Evolutionary conservation across 1,140 invertebrate species (phyloP).

Genomic region (Pomacea maculata): DNA sequence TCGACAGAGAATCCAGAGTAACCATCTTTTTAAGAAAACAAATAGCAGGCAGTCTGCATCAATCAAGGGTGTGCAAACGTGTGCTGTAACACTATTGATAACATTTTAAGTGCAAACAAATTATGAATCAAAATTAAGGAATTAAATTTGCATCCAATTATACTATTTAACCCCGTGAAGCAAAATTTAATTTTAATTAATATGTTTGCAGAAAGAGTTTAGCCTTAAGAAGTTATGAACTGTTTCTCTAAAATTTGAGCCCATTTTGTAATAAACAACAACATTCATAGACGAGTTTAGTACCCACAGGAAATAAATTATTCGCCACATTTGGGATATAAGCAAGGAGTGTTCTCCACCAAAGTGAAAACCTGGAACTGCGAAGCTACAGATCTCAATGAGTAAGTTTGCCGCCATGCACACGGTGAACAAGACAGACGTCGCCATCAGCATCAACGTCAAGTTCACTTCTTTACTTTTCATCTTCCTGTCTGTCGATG

Average conservation of each 20-base stretch:
- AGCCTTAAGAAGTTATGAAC: too few relatives aligned
- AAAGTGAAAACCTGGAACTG: conserved; percentile 1
- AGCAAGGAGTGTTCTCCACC: neutral
- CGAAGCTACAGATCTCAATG: neutral
- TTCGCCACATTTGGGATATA: neutral
- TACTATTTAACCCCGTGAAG: too few relatives aligned
- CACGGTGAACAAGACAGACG: conserved; percentile 11
- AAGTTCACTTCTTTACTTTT: neutral
- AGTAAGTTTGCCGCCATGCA: conserved; percentile 5
- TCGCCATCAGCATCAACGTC: conserved; percentile 6
- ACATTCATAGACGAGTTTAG: conserved; percentile 13
- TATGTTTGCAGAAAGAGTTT: too few relatives aligned
- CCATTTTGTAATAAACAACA: conserved; percentile 14
- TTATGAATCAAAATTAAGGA: too few relatives aligned
- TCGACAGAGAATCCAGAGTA: too few relatives aligned
- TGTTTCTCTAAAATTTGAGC: conserved; percentile 10
- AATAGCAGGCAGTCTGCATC: too few relatives aligned
- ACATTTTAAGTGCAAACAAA: too few relatives aligned
- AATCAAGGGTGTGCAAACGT: too few relatives aligned
- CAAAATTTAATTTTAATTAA: too few relatives aligned
- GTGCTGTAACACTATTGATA: too few relatives aligned
- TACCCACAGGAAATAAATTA: neutral
- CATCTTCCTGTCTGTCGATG: neutral
- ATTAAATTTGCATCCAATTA: too few relatives aligned
- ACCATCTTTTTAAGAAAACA: too few relatives aligned